phyloP scores from a whole-genome alignment of 2,113 vertebrate species.

The Ciconia boyciana region DNA sequence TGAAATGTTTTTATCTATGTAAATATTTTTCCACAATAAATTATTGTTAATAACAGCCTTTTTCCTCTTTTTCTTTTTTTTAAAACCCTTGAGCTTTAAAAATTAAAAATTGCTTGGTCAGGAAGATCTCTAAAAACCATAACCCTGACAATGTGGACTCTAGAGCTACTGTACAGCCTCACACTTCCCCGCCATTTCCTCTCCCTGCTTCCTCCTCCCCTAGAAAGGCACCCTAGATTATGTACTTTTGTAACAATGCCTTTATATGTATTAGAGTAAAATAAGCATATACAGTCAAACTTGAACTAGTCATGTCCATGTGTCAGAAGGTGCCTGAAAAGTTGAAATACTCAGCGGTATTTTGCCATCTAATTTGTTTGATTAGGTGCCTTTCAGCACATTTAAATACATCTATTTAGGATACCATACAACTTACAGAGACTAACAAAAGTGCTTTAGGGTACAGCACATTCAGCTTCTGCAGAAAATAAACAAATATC shows the following conservation, averaged over 20 bases:
- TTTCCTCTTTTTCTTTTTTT: background rate
- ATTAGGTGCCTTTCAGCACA: background rate
- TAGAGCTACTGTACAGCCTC: background rate
- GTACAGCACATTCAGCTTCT: background rate
- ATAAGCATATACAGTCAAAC: background rate
- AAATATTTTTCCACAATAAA: slow-evolving; percentile 29
- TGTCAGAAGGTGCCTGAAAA: background rate
- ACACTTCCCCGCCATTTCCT: background rate
- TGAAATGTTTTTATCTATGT: background rate
- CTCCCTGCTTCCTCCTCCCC: background rate
- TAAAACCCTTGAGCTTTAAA: background rate
- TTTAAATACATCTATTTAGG: background rate
- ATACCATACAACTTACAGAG: background rate
- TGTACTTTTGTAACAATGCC: background rate
- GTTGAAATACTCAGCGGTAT: background rate
- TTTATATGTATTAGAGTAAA: background rate
- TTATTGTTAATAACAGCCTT: background rate
- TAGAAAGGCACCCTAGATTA: background rate
- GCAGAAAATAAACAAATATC: background rate
- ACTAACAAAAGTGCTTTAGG: background rate
- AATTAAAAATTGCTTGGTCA: background rate
- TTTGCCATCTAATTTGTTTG: background rate
- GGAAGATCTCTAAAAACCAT: background rate
- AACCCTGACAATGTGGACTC: background rate
- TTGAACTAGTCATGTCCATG: background rate